phyloP scores from a whole-genome alignment of 2,113 vertebrate species.

The Caranx ignobilis region DNA sequence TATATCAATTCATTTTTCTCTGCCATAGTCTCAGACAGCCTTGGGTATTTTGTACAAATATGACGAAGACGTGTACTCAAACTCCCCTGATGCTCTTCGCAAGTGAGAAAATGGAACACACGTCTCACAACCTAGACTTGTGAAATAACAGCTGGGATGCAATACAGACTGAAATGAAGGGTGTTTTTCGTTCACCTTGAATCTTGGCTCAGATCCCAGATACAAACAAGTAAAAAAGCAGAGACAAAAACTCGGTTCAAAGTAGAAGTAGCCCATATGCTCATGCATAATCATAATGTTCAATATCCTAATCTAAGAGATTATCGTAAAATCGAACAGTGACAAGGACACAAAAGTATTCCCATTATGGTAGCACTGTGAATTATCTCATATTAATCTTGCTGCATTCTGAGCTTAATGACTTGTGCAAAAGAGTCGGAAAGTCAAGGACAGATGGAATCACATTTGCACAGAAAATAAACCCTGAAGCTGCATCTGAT shows the following conservation, averaged over 20 bases:
- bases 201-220: constrained; percentile 72
- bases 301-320: constrained; percentile 81
- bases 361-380: constrained; percentile 68
- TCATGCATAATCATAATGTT: constrained; percentile 80
- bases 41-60: constrained; percentile 64
- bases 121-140: constrained; percentile 59
- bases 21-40: constrained; percentile 29
- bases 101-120: constrained; percentile 51
- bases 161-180: constrained; percentile 71
- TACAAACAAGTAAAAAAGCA: constrained; percentile 62
- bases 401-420: constrained; percentile 70
- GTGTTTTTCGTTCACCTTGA: constrained; percentile 77
- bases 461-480: constrained; percentile 35
- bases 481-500: constrained; percentile 47
- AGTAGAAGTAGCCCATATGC: constrained; percentile 72
- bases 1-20: constrained; percentile 34
- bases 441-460: constrained; percentile 75
- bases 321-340: constrained; percentile 77
- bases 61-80: constrained; percentile 56
- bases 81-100: constrained; percentile 51
- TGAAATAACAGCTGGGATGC: constrained; percentile 74
- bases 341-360: constrained; percentile 77
- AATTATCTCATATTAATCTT: constrained; percentile 80
- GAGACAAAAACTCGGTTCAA: constrained; percentile 52
- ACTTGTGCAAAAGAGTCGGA: constrained; percentile 72